Conservation (phyloP, 2,797 vertebrate genomes). For the Psittacula derbiana region DNA sequence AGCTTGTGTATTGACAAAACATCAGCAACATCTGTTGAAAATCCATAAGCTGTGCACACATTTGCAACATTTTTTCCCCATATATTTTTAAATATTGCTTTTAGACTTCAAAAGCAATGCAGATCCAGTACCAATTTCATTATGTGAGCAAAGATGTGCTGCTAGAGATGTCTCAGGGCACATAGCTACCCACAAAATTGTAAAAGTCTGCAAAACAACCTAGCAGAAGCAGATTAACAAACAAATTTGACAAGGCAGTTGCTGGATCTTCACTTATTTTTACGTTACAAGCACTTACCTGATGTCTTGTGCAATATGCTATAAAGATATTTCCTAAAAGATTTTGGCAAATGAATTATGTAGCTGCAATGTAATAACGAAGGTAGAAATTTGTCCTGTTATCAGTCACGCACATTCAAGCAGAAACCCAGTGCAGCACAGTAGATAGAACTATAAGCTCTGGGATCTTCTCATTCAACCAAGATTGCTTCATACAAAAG, state of each 20-base stretch:
- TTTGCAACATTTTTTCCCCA: not conserved
- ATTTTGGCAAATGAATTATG: constrained; percentile 76
- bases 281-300: constrained; percentile 67
- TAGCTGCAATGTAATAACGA: constrained; percentile 73
- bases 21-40: not conserved
- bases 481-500: constrained; percentile 99
- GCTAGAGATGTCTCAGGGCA: not conserved
- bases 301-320: constrained; percentile 18
- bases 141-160: not conserved
- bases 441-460: constrained; percentile 86
- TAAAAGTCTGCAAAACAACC: not conserved
- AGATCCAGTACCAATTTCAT: not conserved
- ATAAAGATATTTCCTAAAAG: constrained; percentile 71
- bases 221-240: constrained; percentile 9
- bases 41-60: not conserved
- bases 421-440: constrained; percentile 77
- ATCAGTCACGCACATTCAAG: constrained; percentile 82
- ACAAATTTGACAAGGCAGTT: not conserved
- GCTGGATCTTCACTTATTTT: constrained; percentile 28
- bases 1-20: not conserved
- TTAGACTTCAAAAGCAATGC: not conserved
- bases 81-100: not conserved
- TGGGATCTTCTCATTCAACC: constrained; percentile 95
- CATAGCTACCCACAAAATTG: not conserved
- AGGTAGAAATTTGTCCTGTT: constrained; percentile 78